Base-by-base conservation (phyloP, 2,888 invertebrate species). In the Polyommatus iphigenia region DNA sequence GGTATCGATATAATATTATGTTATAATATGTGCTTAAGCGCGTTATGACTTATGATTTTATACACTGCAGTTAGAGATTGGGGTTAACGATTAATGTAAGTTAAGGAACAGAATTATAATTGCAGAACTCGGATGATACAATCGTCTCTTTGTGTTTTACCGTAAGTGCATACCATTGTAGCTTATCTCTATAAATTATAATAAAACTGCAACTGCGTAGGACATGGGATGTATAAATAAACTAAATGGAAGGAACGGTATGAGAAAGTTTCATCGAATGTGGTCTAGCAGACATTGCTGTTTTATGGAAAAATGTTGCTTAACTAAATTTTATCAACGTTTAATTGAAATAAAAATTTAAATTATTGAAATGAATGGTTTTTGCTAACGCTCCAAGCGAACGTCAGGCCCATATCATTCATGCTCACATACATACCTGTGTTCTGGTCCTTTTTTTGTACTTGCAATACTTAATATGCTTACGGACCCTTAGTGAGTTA, bases 391-490 rank as follows among this genome's bases (percentile, higher is more conserved):
- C 76, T 84, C 80, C 82, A 62, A 6, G 24, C 78, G 75, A 81
- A 81, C 83, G 81, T 82, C 84, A 83, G 83, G 82, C 81, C 77
- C 82, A 81, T 86, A 86, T 86, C 86, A 85, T 85, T 85, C 84
- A 85, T 83, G 85, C 82, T 82, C 82, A 82, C 81, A 81, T 81
- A 81, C 84, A 83, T 84, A 85, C 85, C 84, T 83, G 84, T 83
- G 83, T 83, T 82, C 80, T 79, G 81, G 80, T 79, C 80, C 79
- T 79, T 81, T 80, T 83, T 83, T 83, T 82, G 81, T 83, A 78
- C 80, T 80, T 76, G 77, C 80, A 78, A 77, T 80, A 82, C 82
- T 82, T 84, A 84, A 84, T 83, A 83, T 81, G 82, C 81, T 81
- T 81, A 82, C 81, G 82, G 75, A 75, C 80, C 79, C 82, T 81